These are phyloP conservation scores for Trichoplusia ni DNA, from an alignment of 1,140 invertebrate genomes.

Conservation along the genomic window DNA sequence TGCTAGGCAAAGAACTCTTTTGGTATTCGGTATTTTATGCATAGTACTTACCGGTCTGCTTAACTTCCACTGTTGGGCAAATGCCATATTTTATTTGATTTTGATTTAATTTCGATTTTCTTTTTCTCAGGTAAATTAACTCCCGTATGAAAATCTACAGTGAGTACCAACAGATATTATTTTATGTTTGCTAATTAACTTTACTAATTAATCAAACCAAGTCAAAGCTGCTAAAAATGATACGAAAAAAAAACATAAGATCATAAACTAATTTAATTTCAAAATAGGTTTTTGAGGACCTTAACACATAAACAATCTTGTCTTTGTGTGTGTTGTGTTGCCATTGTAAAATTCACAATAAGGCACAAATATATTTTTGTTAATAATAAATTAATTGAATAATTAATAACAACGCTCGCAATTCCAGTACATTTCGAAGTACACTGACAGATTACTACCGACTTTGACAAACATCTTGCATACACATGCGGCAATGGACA, in stretches of 20 bases:
- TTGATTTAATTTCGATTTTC: neutral
- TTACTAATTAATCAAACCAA: neutral
- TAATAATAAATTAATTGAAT: too few species aligned
- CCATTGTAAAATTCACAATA: too few species aligned
- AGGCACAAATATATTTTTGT: too few species aligned
- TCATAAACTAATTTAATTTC: too few species aligned
- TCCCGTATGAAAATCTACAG: conserved; percentile 27
- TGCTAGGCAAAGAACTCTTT: neutral
- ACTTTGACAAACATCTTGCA: conserved; percentile 12
- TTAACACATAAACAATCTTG: neutral
- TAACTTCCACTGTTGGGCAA: neutral
- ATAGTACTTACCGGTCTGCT: neutral
- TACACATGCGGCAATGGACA: conserved; percentile 17
- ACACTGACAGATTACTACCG: conserved; percentile 17
- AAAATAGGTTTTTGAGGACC: too few species aligned
- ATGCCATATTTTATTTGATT: neutral
- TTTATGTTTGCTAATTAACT: neutral
- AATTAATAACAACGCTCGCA: too few species aligned
- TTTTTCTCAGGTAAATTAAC: conserved; percentile 34
- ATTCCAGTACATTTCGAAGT: conserved; percentile 7
- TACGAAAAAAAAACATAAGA: too few species aligned
- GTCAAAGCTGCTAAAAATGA: neutral
- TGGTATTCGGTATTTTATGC: neutral
- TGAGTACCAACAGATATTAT: conserved; percentile 23
- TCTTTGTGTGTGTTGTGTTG: too few species aligned